Conservation (phyloP, 2,888 invertebrate genomes). For the Ormyrus labotus region DNA sequence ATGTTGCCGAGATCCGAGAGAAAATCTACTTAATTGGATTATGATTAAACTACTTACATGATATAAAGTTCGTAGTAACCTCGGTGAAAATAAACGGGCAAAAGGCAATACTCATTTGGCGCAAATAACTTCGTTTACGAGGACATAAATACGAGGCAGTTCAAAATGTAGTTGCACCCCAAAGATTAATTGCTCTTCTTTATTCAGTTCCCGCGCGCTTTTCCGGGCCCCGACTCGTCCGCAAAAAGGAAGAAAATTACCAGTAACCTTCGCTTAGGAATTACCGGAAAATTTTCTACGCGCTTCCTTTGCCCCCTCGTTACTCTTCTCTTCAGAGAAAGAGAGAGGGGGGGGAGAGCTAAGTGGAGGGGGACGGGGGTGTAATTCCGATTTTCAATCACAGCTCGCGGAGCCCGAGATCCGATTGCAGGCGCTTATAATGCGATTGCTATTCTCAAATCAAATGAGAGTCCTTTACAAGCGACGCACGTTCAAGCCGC, state of each 20-base stretch:
- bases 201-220: neutral
- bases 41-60: too few relatives aligned
- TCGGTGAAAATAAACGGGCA: neutral
- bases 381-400: slow-evolving; percentile 41
- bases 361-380: neutral
- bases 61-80: too few relatives aligned
- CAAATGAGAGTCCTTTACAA: slow-evolving; percentile 47
- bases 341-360: too few relatives aligned
- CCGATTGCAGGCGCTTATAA: slow-evolving; percentile 30
- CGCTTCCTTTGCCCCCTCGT: neutral
- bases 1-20: too few relatives aligned
- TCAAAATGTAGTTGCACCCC: slow-evolving; percentile 21
- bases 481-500: slow-evolving; percentile 35
- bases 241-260: too few relatives aligned
- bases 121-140: slow-evolving; percentile 36
- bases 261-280: too few relatives aligned
- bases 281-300: neutral
- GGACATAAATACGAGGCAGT: slow-evolving; percentile 17
- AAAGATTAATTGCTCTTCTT: slow-evolving; percentile 36
- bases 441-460: slow-evolving; percentile 45
- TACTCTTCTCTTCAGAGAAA: neutral
- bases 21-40: too few relatives aligned
- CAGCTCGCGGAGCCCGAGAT: neutral
- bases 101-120: slow-evolving; percentile 26
- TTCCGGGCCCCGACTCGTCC: neutral